Conservation (phyloP, 1,140 invertebrate species). For the Acromyrmex charruanus region DNA sequence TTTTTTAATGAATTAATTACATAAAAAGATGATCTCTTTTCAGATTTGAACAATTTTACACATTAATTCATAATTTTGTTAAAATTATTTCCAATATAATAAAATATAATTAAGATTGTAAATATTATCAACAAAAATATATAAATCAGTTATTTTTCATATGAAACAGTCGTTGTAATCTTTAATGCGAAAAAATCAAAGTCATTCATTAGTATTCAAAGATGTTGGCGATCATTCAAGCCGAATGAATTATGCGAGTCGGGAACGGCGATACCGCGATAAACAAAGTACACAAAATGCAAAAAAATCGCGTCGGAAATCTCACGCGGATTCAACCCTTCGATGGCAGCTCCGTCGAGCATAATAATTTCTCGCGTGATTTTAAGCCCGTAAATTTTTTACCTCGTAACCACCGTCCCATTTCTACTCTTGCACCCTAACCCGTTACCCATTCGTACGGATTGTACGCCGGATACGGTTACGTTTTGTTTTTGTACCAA, state of each 20-base stretch:
- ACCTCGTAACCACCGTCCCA: conserved; percentile 76
- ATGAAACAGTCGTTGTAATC: neutral
- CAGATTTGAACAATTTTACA: neutral
- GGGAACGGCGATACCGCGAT: conserved; percentile 36
- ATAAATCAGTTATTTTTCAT: neutral
- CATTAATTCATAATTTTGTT: conserved; percentile 4
- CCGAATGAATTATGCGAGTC: neutral
- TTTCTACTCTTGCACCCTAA: conserved; percentile 41
- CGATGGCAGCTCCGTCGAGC: conserved; percentile 54
- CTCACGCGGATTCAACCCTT: conserved; percentile 40
- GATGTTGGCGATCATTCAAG: conserved; percentile 1
- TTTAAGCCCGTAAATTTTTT: conserved; percentile 87
- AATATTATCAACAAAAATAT: neutral
- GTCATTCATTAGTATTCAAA: neutral
- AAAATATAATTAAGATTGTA: neutral
- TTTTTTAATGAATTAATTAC: neutral
- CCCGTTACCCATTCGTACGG: conserved; percentile 37
- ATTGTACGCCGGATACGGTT: conserved; percentile 17
- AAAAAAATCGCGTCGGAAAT: conserved; percentile 62
- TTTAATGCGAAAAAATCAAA: neutral
- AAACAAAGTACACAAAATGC: conserved; percentile 46
- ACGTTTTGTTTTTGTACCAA: conserved; percentile 78
- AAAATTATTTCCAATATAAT: neutral
- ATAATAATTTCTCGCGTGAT: conserved; percentile 87
- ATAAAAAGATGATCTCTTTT: neutral